These are phyloP conservation scores for Sympetrum striolatum DNA, from an alignment of 2,888 invertebrate species.

Conservation along the genomic window DNA sequence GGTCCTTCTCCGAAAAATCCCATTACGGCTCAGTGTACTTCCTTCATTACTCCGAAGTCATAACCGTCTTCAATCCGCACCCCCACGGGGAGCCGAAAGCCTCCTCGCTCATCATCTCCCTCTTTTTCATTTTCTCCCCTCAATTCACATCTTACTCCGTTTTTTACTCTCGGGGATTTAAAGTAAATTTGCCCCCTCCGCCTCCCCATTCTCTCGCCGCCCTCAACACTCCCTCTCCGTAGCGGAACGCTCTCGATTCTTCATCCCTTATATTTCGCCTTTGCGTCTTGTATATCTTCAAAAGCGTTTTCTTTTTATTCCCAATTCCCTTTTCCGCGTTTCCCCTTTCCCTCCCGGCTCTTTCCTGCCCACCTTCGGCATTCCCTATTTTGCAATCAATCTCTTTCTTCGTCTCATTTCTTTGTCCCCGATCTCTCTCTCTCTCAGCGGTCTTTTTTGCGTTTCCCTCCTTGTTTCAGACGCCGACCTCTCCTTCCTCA, in stretches of 20 bases:
- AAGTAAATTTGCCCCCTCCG: not conserved
- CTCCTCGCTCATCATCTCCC: not conserved
- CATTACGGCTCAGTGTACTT: not conserved
- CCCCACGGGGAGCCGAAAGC: not conserved
- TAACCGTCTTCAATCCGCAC: not conserved
- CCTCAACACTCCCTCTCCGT: not conserved
- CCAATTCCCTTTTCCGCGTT: not conserved
- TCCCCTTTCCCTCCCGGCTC: not conserved
- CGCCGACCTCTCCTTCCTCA: not conserved
- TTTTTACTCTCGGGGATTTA: not conserved
- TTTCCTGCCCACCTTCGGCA: not conserved
- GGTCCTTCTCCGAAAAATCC: not conserved
- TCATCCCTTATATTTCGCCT: not conserved
- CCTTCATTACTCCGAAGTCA: not conserved
- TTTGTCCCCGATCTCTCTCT: not conserved
- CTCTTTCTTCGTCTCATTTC: not conserved
- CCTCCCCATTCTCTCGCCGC: not conserved
- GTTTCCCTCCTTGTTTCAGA: not conserved
- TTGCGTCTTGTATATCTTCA: not conserved
- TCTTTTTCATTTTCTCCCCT: not conserved
- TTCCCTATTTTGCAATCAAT: slow-evolving; percentile 7
- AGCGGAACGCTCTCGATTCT: not conserved
- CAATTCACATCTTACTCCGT: not conserved
- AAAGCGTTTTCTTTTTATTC: not conserved
- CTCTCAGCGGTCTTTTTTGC: not conserved